Evolutionary conservation across 1,140 invertebrate species (phyloP), one percentile per base, ranked within the genome.

Genomic region (Drosophila parabipectinata): DNA sequence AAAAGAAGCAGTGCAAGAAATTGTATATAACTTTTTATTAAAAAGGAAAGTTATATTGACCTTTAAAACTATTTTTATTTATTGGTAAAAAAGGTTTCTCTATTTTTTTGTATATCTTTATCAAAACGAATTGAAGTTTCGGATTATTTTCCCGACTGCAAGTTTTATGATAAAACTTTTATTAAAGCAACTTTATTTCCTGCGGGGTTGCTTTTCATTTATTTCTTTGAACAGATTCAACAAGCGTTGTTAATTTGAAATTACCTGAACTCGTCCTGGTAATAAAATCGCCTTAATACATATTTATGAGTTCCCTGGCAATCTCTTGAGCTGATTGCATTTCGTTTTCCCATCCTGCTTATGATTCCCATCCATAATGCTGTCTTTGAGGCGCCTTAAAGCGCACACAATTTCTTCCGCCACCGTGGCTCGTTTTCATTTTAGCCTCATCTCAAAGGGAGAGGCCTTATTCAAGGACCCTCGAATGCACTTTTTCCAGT

Each of bases 391-490:
- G 34, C 44, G 69, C 44, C 60, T 75, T 75, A 58, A 74, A 74
- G 72, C 54, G 61, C 39, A 66, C 47, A 51, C 53, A 74, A 66
- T 66, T 74, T 28, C 71, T 66, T 74, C 53, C 72, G 72, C 60
- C 44, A 54, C 7, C 14, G 50, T 74, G 53, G 15, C 26, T 52
- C 10, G 52, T 39, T 53, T 74, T 66, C 39, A 75, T 58, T 75
- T 74, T 39, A 48, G 53, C 54, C 61, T 44, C 21, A 53, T 28
- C 28, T 67, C 60, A 67, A 67, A 67, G 63, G 24, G 10, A 69
- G 66, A 39, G 63, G 30, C 63, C 1, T 1, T 24, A 39, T 37
- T 12, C 57, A 21, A 74, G 47, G 53, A 48, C 72, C 72, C 60
- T 74, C 39, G 52, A 51, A 37, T 73, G 52, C 61, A 66, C 72